phyloP scores from a whole-genome alignment of 2,888 invertebrate genomes.

The Sminthurinus aureus region DNA sequence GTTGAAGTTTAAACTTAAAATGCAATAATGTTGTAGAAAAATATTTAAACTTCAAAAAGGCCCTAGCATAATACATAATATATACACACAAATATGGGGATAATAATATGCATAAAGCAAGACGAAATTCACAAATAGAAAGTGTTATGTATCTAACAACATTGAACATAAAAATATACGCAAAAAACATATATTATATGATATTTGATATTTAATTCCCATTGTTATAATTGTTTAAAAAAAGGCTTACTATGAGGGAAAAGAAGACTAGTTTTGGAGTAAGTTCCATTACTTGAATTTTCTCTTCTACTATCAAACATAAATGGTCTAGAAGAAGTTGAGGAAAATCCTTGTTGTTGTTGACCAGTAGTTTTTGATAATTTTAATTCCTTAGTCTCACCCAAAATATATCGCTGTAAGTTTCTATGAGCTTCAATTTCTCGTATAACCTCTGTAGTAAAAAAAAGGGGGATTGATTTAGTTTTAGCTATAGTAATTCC shows the following conservation, averaged over 20 bases:
- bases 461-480: too few species aligned
- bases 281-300: neutral
- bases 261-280: slow-evolving; percentile 10
- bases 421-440: slow-evolving; percentile 35
- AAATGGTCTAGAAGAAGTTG: neutral
- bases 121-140: too few species aligned
- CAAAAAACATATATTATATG: too few species aligned
- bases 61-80: too few species aligned
- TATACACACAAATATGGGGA: neutral
- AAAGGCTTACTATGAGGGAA: slow-evolving; percentile 33
- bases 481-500: too few species aligned
- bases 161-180: too few species aligned
- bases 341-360: neutral
- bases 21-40: neutral
- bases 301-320: slow-evolving; percentile 6
- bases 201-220: too few species aligned
- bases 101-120: too few species aligned
- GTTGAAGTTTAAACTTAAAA: neutral
- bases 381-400: slow-evolving; percentile 33
- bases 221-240: too few species aligned
- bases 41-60: too few species aligned
- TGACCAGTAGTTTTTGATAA: neutral
- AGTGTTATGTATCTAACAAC: too few species aligned
- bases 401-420: slow-evolving; percentile 39
- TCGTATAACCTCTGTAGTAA: slow-evolving; percentile 27